Conservation (phyloP, 2,888 invertebrate species). For the Melangyna quadrimaculata region DNA sequence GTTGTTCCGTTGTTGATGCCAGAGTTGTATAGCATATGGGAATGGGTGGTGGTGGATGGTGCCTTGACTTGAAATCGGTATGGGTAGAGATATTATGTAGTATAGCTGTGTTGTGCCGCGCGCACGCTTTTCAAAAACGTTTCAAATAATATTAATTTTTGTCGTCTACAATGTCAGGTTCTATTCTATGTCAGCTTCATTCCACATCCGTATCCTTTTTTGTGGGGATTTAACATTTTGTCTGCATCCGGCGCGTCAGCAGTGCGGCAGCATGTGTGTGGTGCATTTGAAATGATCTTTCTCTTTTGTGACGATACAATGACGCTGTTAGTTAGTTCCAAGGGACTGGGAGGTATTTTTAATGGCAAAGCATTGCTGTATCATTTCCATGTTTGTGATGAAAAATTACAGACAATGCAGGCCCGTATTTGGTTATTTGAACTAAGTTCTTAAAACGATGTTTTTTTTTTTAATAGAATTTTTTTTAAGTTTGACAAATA, state of each 20-base stretch:
- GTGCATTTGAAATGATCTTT: slow-evolving; percentile 62
- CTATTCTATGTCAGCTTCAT: slow-evolving; percentile 45
- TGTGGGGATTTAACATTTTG: slow-evolving; percentile 27
- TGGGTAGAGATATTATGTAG: neutral
- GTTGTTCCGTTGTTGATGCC: neutral
- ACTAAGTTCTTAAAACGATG: no score
- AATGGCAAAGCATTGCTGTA: slow-evolving; percentile 1
- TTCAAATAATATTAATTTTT: slow-evolving; percentile 71
- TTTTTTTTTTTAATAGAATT: no score
- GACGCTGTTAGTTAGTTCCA: neutral
- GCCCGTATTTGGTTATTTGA: neutral
- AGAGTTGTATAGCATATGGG: neutral
- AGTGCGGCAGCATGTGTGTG: slow-evolving; percentile 38
- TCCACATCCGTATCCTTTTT: slow-evolving; percentile 40
- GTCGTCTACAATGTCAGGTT: slow-evolving; percentile 61
- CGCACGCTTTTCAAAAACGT: slow-evolving; percentile 34
- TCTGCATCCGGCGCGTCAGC: slow-evolving; percentile 40
- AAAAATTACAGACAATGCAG: neutral
- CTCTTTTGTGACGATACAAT: slow-evolving; percentile 29
- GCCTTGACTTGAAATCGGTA: no score
- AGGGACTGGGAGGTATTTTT: neutral
- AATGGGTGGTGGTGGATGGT: no score
- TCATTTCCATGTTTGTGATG: slow-evolving; percentile 2
- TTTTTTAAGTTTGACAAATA: no score
- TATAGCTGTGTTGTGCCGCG: neutral